Conservation (phyloP, 2,888 invertebrate species). For the Noctua fimbriata region DNA sequence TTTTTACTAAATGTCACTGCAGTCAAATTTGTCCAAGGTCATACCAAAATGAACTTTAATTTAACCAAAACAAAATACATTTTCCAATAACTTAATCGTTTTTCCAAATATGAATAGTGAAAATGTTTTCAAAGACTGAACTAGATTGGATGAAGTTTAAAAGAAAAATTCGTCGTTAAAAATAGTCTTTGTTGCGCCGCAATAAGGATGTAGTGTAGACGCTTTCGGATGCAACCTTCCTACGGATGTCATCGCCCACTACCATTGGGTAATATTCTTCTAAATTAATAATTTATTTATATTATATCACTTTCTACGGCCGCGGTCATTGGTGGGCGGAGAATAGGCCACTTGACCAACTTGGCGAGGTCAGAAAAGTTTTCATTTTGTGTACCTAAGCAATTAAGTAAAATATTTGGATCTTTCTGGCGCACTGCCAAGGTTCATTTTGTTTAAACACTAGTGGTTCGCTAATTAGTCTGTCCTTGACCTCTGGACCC, state of each 20-base stretch:
- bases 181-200: constrained; percentile 18
- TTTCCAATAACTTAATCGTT: neutral
- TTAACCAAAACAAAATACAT: neutral
- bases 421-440: constrained; percentile 48
- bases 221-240: constrained; percentile 42
- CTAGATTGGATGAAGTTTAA: constrained; percentile 2
- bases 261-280: constrained; percentile 43
- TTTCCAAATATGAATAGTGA: constrained; percentile 9
- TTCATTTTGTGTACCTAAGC: constrained; percentile 21
- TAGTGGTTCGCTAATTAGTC: constrained; percentile 14
- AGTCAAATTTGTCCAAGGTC: constrained; percentile 21
- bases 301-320: constrained; percentile 58
- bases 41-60: constrained; percentile 16
- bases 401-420: constrained; percentile 33
- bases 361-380: constrained; percentile 53
- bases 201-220: constrained; percentile 22
- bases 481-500: neutral
- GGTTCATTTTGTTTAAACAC: constrained; percentile 27
- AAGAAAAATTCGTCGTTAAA: neutral
- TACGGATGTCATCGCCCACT: constrained; percentile 59
- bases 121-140: constrained; percentile 19
- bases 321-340: constrained; percentile 52
- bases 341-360: constrained; percentile 49
- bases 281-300: constrained; percentile 33
- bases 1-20: constrained; percentile 21